Conservation (phyloP, 2,888 invertebrate species). For the Chymomyza caudatula region DNA sequence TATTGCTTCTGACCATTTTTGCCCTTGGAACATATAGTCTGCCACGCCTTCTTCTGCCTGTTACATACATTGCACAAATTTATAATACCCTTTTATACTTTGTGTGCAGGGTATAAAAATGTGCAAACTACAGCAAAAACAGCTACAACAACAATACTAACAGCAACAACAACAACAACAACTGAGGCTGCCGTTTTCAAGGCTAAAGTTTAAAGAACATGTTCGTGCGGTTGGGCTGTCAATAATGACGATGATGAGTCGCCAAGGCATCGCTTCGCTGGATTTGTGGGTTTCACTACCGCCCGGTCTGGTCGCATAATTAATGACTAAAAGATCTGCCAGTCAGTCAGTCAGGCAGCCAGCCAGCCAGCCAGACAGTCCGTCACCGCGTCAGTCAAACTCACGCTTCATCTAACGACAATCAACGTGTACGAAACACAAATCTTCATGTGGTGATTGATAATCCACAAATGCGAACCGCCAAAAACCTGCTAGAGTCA, state of each 20-base stretch:
- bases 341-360: slow-evolving; percentile 41
- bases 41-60: no score
- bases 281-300: slow-evolving; percentile 38
- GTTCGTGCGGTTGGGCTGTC: slow-evolving; percentile 57
- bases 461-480: slow-evolving; percentile 61
- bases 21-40: no score
- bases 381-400: neutral
- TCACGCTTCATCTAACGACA: slow-evolving; percentile 58
- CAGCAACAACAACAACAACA: slow-evolving; percentile 2
- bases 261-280: slow-evolving; percentile 40
- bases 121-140: slow-evolving; percentile 48
- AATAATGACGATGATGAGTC: slow-evolving; percentile 72
- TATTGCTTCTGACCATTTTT: no score
- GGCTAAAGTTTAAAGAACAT: slow-evolving; percentile 72
- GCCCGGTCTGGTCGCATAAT: slow-evolving; percentile 54
- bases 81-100: slow-evolving; percentile 28
- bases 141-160: neutral
- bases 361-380: no score
- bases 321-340: slow-evolving; percentile 70
- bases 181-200: slow-evolving; percentile 45
- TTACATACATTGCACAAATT: no score
- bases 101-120: slow-evolving; percentile 54
- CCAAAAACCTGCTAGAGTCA: slow-evolving; percentile 9
- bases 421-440: slow-evolving; percentile 24
- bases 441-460: slow-evolving; percentile 70